These are phyloP conservation scores for Lynx canadensis DNA, from an alignment of 2,113 vertebrate genomes.

Conservation along the genomic window DNA sequence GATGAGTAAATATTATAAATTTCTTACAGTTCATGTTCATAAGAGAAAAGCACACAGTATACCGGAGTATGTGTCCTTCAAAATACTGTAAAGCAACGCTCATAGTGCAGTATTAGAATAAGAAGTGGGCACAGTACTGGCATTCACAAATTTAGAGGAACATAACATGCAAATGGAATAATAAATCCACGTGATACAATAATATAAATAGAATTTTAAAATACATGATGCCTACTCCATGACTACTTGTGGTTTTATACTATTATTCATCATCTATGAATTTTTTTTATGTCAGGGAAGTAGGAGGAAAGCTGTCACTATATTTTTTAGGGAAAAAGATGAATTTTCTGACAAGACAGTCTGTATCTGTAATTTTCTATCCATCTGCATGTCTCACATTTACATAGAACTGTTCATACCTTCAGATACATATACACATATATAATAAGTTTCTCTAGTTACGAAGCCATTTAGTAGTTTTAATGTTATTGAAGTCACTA, in stretches of 20 bases:
- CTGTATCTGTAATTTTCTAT: constrained; percentile 50
- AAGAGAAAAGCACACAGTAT: background rate
- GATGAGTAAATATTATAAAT: background rate
- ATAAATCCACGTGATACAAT: background rate
- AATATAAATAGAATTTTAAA: background rate
- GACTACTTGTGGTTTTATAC: constrained; percentile 44
- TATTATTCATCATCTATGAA: constrained; percentile 32
- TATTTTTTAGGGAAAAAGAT: constrained; percentile 48
- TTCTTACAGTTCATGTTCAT: background rate
- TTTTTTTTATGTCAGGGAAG: constrained; percentile 39
- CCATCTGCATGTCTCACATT: background rate
- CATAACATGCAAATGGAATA: background rate
- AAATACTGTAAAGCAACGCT: background rate
- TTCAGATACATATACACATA: background rate
- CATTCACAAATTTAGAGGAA: background rate
- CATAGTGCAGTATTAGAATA: background rate
- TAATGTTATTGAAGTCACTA: constrained; percentile 26
- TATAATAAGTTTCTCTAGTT: background rate
- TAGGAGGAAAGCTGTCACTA: constrained; percentile 62
- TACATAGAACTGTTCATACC: background rate
- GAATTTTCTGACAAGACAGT: constrained; percentile 57
- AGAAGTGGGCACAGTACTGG: background rate
- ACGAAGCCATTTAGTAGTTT: constrained; percentile 23
- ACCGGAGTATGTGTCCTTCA: background rate
- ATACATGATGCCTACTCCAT: background rate